Conservation (phyloP, 64 coral and sea anemone species). For the Stylophora pistillata region DNA sequence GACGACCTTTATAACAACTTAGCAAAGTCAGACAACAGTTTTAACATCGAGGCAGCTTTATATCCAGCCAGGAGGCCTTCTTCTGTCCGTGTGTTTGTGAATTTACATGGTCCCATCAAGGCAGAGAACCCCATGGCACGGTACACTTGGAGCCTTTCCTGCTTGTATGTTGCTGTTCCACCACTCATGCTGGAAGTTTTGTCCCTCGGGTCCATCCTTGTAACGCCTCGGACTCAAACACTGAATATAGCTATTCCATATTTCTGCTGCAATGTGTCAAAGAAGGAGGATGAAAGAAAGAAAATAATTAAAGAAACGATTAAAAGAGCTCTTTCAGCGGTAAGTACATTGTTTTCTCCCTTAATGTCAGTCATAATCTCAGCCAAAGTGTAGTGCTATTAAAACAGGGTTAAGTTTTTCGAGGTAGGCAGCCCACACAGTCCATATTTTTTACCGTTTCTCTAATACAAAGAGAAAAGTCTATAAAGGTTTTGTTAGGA, state of each 20-base stretch:
- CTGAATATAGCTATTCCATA: conserved; percentile 15
- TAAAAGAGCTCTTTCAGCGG: neutral
- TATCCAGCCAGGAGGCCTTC: conserved; percentile 5
- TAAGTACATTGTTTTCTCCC: neutral
- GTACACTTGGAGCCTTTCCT: conserved; percentile 38
- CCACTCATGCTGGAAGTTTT: neutral
- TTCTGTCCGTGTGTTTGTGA: conserved; percentile 20
- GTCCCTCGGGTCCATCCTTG: conserved; percentile 21
- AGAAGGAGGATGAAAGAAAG: neutral
- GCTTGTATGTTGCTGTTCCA: conserved; percentile 11
- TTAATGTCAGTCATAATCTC: too few relatives aligned
- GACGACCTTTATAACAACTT: conserved; percentile 26
- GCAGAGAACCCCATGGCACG: neutral
- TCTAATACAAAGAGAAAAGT: neutral
- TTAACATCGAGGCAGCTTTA: conserved; percentile 8
- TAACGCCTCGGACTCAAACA: conserved; percentile 6
- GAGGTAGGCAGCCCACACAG: too few relatives aligned
- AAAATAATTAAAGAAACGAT: neutral
- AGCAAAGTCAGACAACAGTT: conserved; percentile 27
- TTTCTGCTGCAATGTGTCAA: conserved; percentile 40
- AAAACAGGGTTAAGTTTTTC: too few relatives aligned
- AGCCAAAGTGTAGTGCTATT: too few relatives aligned
- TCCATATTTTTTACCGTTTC: neutral
- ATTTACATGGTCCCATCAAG: neutral
- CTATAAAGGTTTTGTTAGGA: neutral